Base-by-base conservation (phyloP, 2,113 vertebrate genomes). In the Mixornis gularis region DNA sequence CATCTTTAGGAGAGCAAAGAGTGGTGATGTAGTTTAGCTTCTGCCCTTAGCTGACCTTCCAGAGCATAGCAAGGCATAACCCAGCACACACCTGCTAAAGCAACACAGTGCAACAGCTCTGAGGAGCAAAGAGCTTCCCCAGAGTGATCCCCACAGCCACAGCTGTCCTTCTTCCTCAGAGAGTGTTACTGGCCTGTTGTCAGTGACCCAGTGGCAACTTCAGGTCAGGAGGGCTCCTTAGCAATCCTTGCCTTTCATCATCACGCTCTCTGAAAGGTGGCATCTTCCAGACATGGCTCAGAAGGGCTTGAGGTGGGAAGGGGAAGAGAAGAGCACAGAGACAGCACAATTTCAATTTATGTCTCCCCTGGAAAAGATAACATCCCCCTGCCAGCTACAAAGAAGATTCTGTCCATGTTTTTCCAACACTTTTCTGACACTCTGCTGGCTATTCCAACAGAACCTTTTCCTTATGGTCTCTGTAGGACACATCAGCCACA, bases 141-240 rank as follows among this genome's bases (percentile, higher is more conserved):
- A 8, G 3, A 0, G 20, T 9, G 17, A 25, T 12, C 59, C 32
- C 34, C 56, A 21, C 12, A 3, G 1, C 49, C 44, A 32, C 15
- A n/a, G 55, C 26, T 5, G 10, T 17, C 40, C n/a, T 40, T 1
- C 69, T 13, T 66, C 48, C 58, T 76, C 65, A 41, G 56, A n/a
- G 4, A 21, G 13, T 7, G 12, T 7, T 36, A 48, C 2, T 44
- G 36, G 38, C 43, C 48, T 55, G 8, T 4, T 36, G 16, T 27
- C 53, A n/a, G 43, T 3, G 34, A 62, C 5, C 22, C 17, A 18
- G 32, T 3, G 18, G 38, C 20, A 27, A 4, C 69, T 32, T 25
- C 60, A 51, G 55, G 17, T 49, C 32, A 46, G 32, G 32, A 68
- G 9, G 20, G 26, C 51, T 63, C 38, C 58, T 41, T 8, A 3